phyloP scores from a whole-genome alignment of 2,888 invertebrate genomes.

The Macropis europaea region DNA sequence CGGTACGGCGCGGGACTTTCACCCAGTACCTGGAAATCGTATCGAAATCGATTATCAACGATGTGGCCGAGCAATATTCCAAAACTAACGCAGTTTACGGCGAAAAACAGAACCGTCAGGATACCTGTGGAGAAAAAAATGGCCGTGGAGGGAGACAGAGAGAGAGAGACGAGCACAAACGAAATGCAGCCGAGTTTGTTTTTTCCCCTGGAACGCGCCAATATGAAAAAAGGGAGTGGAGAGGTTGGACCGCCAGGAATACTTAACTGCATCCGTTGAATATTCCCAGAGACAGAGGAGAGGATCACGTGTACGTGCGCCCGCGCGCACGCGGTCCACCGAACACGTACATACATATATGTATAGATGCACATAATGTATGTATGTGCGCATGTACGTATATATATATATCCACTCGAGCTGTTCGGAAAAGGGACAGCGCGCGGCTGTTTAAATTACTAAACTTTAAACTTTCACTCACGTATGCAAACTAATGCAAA shows the following conservation, averaged over 20 bases:
- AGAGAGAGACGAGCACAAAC: constrained; percentile 1
- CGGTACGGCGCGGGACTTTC: too few species aligned
- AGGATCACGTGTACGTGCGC: constrained; percentile 1
- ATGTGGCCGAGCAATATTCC: not conserved
- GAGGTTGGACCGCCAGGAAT: constrained; percentile 14
- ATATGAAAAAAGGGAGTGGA: constrained; percentile 27
- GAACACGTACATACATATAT: constrained; percentile 3
- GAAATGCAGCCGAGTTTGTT: constrained; percentile 24
- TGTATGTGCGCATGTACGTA: constrained; percentile 10
- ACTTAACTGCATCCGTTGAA: constrained; percentile 59
- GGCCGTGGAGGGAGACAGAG: too few species aligned
- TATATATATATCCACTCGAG: constrained; percentile 22
- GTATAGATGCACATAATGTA: constrained; percentile 16
- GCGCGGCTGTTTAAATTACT: constrained; percentile 72
- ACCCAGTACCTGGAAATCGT: not conserved
- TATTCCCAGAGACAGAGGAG: constrained; percentile 52
- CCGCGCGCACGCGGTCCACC: not conserved
- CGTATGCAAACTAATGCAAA: constrained; percentile 76
- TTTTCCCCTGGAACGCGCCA: constrained; percentile 32
- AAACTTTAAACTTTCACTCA: constrained; percentile 76
- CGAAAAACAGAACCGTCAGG: not conserved
- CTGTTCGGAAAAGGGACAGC: constrained; percentile 66
- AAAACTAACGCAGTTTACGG: constrained; percentile 3
- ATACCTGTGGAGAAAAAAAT: not conserved
- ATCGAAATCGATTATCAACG: not conserved